Evolutionary conservation across 1,140 invertebrate species (phyloP), one percentile per base, ranked within the genome.

Genomic region (Drosophila fuyamai): DNA sequence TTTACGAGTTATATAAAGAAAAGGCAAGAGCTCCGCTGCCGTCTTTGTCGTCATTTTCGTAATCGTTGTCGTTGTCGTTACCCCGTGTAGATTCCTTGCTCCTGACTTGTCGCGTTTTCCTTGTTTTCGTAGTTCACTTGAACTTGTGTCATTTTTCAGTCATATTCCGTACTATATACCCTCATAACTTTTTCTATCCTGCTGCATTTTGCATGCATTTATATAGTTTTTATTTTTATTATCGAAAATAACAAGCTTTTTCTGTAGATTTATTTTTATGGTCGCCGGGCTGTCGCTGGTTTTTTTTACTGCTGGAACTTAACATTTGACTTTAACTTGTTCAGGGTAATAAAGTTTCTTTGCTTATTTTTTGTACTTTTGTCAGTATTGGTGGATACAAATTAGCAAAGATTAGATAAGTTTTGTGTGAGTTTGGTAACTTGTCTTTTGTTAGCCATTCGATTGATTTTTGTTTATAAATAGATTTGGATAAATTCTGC

Each of bases 181-280:
- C 16, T 13, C 5, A 35, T 32, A 40, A 23, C 36, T 14, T 60
- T 14, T n/a, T 43, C 18, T 43, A 36, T 60, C 23, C 23, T 16
- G 18, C 62, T 43, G 62, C 62, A 56, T 59, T 76, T 84, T 72
- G 74, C 79, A 81, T 82, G 75, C 79, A 61, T 68, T 82, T 82
- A 75, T 82, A 86, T 73, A 78, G 68, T 86, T 83, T 88, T 77
- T 83, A 88, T 82, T 77, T 88, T 88, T 88, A 89, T 84, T 89
- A 89, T 75, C 61, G 66, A 77, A 84, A 89, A 81, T 84, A 83
- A 88, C 76, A 77, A 89, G 80, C 72, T 88, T 89, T 71, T 57
- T 71, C 84, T 88, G 63, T 83, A 76, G 63, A 88, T 83, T 88
- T 80, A 57, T 74, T 89, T 88, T 83, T 89, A 88, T 57, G 63